A percentile compares a stretch with the other conserved stretches of the same genome.
These are phyloP conservation scores for Octomys mimax DNA, from an alignment of 2,797 vertebrate species.

Conservation along the genomic window DNA sequence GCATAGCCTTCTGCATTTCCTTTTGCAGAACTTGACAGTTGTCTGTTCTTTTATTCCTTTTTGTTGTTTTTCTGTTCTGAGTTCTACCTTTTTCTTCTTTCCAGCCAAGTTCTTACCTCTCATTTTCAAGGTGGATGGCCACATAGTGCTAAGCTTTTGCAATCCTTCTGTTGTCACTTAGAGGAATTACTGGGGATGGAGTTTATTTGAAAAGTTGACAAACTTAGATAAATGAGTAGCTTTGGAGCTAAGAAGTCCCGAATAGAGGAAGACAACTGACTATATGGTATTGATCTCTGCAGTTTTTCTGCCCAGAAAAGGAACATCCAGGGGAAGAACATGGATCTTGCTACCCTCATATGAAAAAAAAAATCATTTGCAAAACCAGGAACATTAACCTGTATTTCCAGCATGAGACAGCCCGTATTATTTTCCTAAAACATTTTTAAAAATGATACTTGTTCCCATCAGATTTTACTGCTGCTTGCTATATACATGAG, in stretches of 20 bases:
- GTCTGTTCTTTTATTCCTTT: background rate
- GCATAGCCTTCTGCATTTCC: background rate
- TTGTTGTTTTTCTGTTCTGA: background rate
- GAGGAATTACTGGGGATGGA: background rate
- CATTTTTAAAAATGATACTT: background rate
- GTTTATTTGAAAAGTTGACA: background rate
- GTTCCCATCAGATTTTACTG: background rate
- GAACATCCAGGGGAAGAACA: background rate
- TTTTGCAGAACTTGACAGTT: background rate
- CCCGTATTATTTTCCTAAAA: background rate
- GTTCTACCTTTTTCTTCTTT: constrained; percentile 3
- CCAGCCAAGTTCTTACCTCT: background rate
- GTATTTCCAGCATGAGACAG: background rate
- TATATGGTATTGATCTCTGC: background rate
- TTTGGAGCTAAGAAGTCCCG: background rate
- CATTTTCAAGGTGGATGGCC: background rate
- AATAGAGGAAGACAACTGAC: background rate
- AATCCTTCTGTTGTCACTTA: background rate
- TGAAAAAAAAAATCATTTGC: background rate
- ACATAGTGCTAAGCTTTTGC: background rate
- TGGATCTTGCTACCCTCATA: background rate
- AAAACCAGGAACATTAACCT: background rate
- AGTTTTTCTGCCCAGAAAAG: background rate
- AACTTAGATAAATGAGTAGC: background rate
- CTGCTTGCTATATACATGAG: background rate